A percentile compares a stretch with the other conserved stretches of the same genome.
phyloP scores from a whole-genome alignment of 2,888 invertebrate species.

The Hirudinaria manillensis region DNA sequence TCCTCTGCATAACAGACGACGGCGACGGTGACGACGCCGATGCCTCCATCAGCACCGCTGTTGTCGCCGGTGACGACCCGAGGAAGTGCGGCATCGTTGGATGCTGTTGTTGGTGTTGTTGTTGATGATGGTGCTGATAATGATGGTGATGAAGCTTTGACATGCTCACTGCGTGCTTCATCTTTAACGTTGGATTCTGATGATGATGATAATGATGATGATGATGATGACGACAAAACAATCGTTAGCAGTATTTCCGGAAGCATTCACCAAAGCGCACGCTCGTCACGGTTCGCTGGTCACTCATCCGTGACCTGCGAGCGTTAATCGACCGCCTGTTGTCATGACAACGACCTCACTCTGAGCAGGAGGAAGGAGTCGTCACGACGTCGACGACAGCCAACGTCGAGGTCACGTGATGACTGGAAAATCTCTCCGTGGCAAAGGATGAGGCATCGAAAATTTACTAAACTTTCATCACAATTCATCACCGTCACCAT shows the following conservation, averaged over 20 bases:
- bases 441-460: too few relatives aligned
- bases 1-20: background rate
- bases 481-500: too few relatives aligned
- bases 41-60: background rate
- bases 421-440: background rate
- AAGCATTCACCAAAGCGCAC: too few relatives aligned
- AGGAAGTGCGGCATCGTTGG: background rate
- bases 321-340: too few relatives aligned
- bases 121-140: background rate
- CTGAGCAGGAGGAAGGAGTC: too few relatives aligned
- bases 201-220: conserved; percentile 12
- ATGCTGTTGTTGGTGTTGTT: conserved; percentile 10
- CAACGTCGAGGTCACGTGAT: background rate
- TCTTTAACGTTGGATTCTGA: background rate
- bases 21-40: background rate
- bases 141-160: background rate
- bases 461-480: too few relatives aligned
- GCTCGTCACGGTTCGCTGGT: too few relatives aligned
- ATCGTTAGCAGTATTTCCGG: too few relatives aligned
- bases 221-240: background rate
- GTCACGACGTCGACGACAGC: background rate
- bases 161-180: too few relatives aligned
- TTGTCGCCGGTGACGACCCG: too few relatives aligned
- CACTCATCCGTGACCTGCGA: too few relatives aligned
- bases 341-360: too few relatives aligned